Conservation (phyloP, 2,888 invertebrate species). For the Caenorhabditis sp. region DNA sequence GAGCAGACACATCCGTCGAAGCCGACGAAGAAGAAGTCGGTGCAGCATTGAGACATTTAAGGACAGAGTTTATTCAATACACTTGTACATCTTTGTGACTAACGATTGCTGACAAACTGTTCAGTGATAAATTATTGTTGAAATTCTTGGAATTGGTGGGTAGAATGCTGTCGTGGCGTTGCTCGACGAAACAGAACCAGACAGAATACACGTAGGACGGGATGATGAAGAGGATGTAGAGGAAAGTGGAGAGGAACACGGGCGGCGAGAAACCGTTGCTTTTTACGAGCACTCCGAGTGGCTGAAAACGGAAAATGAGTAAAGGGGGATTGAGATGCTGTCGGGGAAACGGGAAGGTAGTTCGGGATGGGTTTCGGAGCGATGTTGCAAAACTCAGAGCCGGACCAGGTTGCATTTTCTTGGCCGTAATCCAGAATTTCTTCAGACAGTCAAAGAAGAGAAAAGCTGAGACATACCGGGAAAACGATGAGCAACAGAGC, state of each 20-base stretch:
- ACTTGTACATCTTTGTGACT: slow-evolving; percentile 49
- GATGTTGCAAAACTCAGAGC: no score
- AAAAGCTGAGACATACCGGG: slow-evolving; percentile 52
- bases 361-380: no score
- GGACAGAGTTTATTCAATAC: slow-evolving; percentile 36
- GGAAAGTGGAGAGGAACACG: slow-evolving; percentile 26
- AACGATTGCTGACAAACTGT: slow-evolving; percentile 35
- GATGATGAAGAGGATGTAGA: slow-evolving; percentile 37
- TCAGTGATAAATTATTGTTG: slow-evolving; percentile 40
- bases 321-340: no score
- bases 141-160: slow-evolving; percentile 22
- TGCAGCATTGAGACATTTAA: slow-evolving; percentile 15
- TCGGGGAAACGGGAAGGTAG: no score
- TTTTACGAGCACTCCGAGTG: slow-evolving; percentile 42
- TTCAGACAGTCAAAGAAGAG: no score
- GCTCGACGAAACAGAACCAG: slow-evolving; percentile 45
- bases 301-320: no score
- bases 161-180: slow-evolving; percentile 36
- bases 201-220: slow-evolving; percentile 44
- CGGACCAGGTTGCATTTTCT: no score
- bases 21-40: slow-evolving; percentile 31
- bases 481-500: slow-evolving; percentile 39
- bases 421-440: no score
- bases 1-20: not conserved
- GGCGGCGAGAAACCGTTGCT: slow-evolving; percentile 31